phyloP scores from a whole-genome alignment of 2,113 vertebrate species.

The Steatornis caripensis region DNA sequence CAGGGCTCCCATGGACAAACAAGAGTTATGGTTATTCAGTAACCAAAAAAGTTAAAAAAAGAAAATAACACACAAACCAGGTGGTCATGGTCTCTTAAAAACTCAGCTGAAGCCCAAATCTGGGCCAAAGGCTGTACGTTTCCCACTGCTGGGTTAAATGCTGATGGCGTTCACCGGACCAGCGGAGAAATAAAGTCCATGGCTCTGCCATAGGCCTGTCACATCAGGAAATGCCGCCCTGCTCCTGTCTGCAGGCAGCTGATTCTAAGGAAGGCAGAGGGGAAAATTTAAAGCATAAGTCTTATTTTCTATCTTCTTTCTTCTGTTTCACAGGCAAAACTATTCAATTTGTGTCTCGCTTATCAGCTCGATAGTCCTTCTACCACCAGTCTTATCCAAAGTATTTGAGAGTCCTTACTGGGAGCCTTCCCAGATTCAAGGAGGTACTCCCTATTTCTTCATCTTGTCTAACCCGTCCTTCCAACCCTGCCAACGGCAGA shows the following conservation, averaged over 20 bases:
- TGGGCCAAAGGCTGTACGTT: background rate
- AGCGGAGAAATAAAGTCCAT: background rate
- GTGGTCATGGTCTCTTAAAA: background rate
- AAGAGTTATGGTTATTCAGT: background rate
- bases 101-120: background rate
- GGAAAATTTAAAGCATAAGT: background rate
- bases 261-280: background rate
- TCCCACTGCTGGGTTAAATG: background rate
- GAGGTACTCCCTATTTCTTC: background rate
- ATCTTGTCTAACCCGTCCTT: background rate
- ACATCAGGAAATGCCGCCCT: background rate
- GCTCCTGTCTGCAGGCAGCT: background rate
- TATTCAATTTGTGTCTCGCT: background rate
- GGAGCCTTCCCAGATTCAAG: background rate
- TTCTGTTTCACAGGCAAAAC: background rate
- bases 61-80: background rate
- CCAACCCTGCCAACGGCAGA: background rate
- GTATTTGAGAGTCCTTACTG: background rate
- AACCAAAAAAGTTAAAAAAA: background rate
- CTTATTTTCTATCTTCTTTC: background rate
- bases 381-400: background rate
- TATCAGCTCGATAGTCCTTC: background rate
- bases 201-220: background rate
- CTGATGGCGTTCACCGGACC: background rate
- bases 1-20: background rate